phyloP scores from a whole-genome alignment of 2,113 vertebrate species.

The Bos indicus region DNA sequence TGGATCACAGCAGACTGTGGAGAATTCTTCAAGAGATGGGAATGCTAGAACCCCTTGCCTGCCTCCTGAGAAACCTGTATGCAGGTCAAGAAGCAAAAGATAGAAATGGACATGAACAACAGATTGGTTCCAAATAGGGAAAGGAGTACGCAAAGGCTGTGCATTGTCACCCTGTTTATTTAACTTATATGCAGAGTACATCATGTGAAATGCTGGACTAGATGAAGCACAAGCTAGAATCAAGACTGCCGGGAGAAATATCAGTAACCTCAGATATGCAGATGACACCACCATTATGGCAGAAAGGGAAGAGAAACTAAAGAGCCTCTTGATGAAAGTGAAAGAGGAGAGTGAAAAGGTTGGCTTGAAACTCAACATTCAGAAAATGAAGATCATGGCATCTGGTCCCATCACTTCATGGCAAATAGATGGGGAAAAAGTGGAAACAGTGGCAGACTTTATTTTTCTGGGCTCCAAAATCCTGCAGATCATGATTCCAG shows the following conservation, averaged over 20 bases:
- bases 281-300: too few species aligned
- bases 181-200: neutral
- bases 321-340: too few species aligned
- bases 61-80: neutral
- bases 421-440: too few species aligned
- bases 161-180: neutral
- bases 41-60: neutral
- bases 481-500: too few species aligned
- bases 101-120: neutral
- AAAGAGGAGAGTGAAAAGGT: too few species aligned
- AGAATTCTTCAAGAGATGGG: neutral
- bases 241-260: neutral
- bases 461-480: too few species aligned
- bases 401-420: too few species aligned
- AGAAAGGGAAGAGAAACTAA: too few species aligned
- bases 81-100: neutral
- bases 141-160: neutral
- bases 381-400: too few species aligned
- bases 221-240: neutral
- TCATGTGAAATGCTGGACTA: neutral
- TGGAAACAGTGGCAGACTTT: too few species aligned
- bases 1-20: neutral
- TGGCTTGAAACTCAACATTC: too few species aligned
- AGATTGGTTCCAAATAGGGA: neutral
- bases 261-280: too few species aligned